These are phyloP conservation scores for Amphipyra berbera DNA, from an alignment of 2,888 invertebrate species.

Conservation along the genomic window DNA sequence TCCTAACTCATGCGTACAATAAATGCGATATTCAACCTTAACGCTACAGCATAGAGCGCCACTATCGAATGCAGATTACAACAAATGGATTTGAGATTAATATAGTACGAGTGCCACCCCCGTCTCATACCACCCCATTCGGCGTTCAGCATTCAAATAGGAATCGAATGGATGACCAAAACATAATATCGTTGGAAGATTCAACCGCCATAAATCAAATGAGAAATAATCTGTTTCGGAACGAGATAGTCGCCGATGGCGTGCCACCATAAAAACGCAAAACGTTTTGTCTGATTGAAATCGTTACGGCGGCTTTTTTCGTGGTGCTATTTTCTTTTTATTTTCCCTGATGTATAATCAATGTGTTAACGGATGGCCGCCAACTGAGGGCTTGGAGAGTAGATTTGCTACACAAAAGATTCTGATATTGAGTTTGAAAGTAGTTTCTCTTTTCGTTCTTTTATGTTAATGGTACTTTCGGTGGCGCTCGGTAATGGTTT, in stretches of 20 bases:
- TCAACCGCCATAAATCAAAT: constrained; percentile 90
- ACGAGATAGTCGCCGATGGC: constrained; percentile 88
- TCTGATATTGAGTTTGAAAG: constrained; percentile 89
- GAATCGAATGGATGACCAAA: constrained; percentile 90
- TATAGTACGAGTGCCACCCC: constrained; percentile 89
- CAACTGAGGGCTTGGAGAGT: constrained; percentile 80
- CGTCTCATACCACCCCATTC: constrained; percentile 87
- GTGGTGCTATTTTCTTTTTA: constrained; percentile 86
- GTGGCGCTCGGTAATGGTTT: constrained; percentile 82
- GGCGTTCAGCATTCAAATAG: constrained; percentile 90
- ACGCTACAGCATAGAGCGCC: constrained; percentile 67
- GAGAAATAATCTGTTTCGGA: constrained; percentile 90
- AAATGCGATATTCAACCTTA: constrained; percentile 81
- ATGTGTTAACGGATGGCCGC: constrained; percentile 89
- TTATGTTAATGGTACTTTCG: constrained; percentile 88
- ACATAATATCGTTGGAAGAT: constrained; percentile 90
- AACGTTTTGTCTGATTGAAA: constrained; percentile 90
- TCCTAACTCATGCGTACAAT: constrained; percentile 82
- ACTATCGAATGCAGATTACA: constrained; percentile 85
- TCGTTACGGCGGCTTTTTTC: constrained; percentile 85
- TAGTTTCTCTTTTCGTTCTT: constrained; percentile 86
- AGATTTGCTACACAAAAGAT: constrained; percentile 89
- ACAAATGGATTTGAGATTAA: constrained; percentile 90
- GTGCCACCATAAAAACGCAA: constrained; percentile 89
- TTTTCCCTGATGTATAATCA: constrained; percentile 90